These are phyloP conservation scores for Scortum barcoo DNA, from an alignment of 2,113 vertebrate genomes.

Conservation along the genomic window DNA sequence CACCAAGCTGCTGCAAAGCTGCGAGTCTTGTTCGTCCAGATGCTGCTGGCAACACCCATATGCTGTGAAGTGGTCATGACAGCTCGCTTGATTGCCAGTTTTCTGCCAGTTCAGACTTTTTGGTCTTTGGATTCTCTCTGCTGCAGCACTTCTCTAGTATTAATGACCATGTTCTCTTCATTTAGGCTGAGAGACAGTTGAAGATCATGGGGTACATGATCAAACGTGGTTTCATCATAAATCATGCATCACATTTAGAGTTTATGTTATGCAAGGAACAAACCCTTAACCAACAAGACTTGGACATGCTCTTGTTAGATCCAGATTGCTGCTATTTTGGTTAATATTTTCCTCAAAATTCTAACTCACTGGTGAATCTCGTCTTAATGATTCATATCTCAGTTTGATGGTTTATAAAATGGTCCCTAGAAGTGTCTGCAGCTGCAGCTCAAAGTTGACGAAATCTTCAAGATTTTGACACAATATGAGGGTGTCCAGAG, in stretches of 20 bases:
- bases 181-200: slow-evolving; percentile 26
- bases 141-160: slow-evolving; percentile 37
- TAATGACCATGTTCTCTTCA: slow-evolving; percentile 47
- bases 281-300: background rate
- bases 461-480: slow-evolving; percentile 55
- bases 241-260: background rate
- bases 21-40: slow-evolving; percentile 67
- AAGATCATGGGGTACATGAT: slow-evolving; percentile 12
- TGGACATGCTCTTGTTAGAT: background rate
- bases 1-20: slow-evolving; percentile 62
- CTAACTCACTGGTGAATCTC: slow-evolving; percentile 3
- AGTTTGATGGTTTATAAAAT: slow-evolving; percentile 22
- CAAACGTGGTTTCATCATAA: background rate
- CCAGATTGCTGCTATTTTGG: background rate
- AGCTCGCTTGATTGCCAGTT: slow-evolving; percentile 56
- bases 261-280: background rate
- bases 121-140: slow-evolving; percentile 48
- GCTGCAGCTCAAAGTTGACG: slow-evolving; percentile 26
- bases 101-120: slow-evolving; percentile 68
- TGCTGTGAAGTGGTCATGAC: slow-evolving; percentile 64
- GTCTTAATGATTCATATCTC: slow-evolving; percentile 9
- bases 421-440: slow-evolving; percentile 16
- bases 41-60: slow-evolving; percentile 57
- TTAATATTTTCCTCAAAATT: background rate
- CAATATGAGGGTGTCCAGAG: slow-evolving; percentile 50